These are phyloP conservation scores for Pocillopora meandrina DNA, from an alignment of 92 coral and sea anemone species.

Conservation along the genomic window DNA sequence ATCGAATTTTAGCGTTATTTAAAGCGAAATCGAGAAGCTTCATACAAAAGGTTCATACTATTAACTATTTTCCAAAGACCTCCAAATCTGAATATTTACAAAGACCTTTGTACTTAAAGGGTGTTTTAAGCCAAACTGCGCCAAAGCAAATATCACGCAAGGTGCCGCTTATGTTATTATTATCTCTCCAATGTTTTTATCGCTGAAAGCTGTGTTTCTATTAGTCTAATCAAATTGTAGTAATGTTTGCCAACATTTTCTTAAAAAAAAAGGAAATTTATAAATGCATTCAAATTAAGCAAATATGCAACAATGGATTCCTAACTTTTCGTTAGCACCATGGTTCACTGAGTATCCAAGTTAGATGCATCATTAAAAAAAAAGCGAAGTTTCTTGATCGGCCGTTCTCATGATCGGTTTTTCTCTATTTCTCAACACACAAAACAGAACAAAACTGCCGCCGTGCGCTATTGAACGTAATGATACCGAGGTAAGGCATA, in stretches of 20 bases:
- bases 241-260: slow-evolving; percentile 16
- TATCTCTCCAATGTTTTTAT: background rate
- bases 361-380: background rate
- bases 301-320: background rate
- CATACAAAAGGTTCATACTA: background rate
- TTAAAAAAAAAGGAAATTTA: background rate
- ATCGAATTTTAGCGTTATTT: slow-evolving; percentile 8
- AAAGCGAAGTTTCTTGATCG: too few relatives aligned
- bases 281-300: background rate
- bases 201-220: background rate
- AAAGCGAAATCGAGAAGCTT: too few relatives aligned
- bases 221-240: background rate
- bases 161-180: background rate
- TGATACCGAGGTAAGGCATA: background rate
- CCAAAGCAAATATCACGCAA: slow-evolving; percentile 17
- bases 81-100: slow-evolving; percentile 26
- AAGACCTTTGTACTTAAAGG: slow-evolving; percentile 30
- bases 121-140: background rate
- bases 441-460: background rate
- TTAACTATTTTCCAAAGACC: background rate
- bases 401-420: background rate
- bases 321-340: too few relatives aligned
- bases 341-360: background rate
- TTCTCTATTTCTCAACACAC: background rate
- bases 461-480: slow-evolving; percentile 25